Conservation (phyloP, 30 jellyfish, hydroid and myxozoan species). For the Phacellophora camtschatica region DNA sequence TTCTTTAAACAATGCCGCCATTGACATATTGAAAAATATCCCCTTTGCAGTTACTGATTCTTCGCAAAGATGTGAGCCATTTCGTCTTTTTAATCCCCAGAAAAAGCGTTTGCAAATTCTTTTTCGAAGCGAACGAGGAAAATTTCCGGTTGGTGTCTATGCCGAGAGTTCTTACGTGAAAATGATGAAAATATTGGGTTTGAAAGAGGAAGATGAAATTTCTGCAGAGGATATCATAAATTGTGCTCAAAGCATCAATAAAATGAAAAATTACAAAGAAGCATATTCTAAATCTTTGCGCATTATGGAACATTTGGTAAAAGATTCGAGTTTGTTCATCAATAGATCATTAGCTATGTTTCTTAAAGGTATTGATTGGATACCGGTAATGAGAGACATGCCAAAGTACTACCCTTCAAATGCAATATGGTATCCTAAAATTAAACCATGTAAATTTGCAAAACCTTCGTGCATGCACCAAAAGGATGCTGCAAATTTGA, state of each 20-base stretch:
- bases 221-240: constrained; percentile 5
- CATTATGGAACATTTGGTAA: neutral
- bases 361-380: neutral
- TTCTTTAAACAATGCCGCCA: neutral
- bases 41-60: constrained; percentile 8
- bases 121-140: constrained; percentile 4
- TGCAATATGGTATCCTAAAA: constrained; percentile 28
- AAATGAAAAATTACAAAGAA: neutral
- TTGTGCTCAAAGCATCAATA: neutral
- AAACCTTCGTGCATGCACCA: neutral
- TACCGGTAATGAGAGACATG: neutral
- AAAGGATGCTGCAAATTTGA: neutral
- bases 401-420: constrained; percentile 37
- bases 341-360: neutral
- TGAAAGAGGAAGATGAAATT: neutral
- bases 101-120: neutral
- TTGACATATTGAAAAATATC: neutral
- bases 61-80: neutral
- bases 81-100: constrained; percentile 8
- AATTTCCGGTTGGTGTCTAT: constrained; percentile 21
- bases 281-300: neutral
- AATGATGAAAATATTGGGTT: constrained; percentile 5
- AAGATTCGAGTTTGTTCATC: neutral
- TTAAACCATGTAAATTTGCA: neutral
- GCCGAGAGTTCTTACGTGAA: neutral